Evolutionary conservation across 1,140 invertebrate genomes (phyloP), one percentile per base, ranked within the genome.

Genomic region (Bombus superbus): DNA sequence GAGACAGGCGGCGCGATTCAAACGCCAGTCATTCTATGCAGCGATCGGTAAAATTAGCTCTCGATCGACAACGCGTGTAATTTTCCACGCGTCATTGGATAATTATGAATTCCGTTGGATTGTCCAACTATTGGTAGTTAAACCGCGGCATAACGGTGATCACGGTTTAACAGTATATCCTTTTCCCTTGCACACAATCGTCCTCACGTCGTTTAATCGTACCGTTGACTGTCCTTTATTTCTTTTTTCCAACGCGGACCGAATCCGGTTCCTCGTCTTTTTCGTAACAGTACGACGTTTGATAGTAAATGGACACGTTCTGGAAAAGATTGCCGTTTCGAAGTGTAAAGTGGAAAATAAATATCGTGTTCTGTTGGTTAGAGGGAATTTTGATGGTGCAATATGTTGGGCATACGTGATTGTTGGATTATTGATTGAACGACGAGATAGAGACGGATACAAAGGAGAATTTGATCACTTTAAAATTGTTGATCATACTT

Each of bases 21-120:
- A 47, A 53, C 59, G 66, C 78, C 81, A 69, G 81, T 81, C 74
- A 86, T 69, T 77, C 72, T 47, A 32, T 38, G 28, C 80, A 59
- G 78, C 83, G 74, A 77, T 82, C 62, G 73, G 53, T 25, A 15
- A 53, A 81, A 59, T 66, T 42, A 79, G 76, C 78, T 57, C 38
- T 38, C 69, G 44, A 22, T 64, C 38, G 79, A 10, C 80, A 42
- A 40, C 72, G 71, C 76, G 83, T 75, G 88, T 69, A 90, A 89
- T 87, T 89, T 76, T 79, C 78, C 82, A 81, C 69, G 86, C 85
- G 85, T 85, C 85, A 74, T 72, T 68, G 44, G 81, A 75, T 81
- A 89, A 90, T 90, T 90, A 89, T 80, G 69, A 82, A 89, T 89
- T 89, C 89, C 77, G 76, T 47, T 57, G 64, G 53, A 85, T 85